Base-by-base conservation (phyloP, 2,113 vertebrate species). In the Camelus dromedarius region DNA sequence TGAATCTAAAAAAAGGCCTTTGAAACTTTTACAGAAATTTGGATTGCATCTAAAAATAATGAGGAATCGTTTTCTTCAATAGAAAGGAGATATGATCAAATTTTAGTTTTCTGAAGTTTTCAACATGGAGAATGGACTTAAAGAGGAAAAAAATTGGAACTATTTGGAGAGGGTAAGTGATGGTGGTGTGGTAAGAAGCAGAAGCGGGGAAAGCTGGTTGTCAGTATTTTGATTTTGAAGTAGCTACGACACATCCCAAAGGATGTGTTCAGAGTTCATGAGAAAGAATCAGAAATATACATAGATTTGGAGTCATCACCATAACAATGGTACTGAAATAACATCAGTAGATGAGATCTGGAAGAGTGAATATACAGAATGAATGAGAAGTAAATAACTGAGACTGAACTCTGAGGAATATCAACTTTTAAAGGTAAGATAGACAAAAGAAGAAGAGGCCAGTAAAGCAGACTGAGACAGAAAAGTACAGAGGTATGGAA, bases 51-150 rank as follows among this genome's bases (percentile, higher is more conserved):
- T 56, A 89, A 87, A 94, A 84, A 85, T 35, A 28, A 91, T 5
- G 62, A 84, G 62, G 42, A 81, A 92, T 24, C 64, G 85, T 76
- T 90, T 81, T 92, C 52, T 91, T 69, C 69, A 95, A 81, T 8
- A 75, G 32, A 75, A 66, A 75, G 42, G 14, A 95, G 30, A 46
- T 19, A 60, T 3, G 5, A 73, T 67, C 15, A 79, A 87, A 92
- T 67, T 72, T 87, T 30, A 87, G n/a, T 87, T 83, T 96, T 77
- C 62, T 75, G 60, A 69, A 82, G 26, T n/a, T 20, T 90, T 86
- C n/a, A 56, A 8, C 24, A 69, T 26, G 42, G 22, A 83, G 24
- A 91, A 79, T 20, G 26, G 14, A 72, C 16, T 73, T 48, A 93
- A 73, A 42, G 13, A 20, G 22, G 84, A 75, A 12, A 79, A 79